Conservation (phyloP, 2,888 invertebrate species). For the Orthosia gracilis region DNA sequence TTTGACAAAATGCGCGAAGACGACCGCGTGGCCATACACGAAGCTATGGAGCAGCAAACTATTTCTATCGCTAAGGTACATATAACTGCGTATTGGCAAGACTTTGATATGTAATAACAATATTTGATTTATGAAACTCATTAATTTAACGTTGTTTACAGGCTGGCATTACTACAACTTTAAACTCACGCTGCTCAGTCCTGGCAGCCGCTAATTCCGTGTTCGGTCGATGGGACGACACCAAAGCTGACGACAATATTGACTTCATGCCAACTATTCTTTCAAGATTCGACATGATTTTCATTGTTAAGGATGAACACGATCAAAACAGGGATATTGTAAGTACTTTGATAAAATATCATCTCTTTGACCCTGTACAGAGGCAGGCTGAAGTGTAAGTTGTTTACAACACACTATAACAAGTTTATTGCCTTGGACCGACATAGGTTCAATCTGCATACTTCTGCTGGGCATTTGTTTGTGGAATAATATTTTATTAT, state of each 20-base stretch:
- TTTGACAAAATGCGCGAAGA: constrained; percentile 99
- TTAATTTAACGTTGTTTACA: constrained; percentile 70
- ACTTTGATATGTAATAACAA: neutral
- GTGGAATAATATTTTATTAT: too few species aligned
- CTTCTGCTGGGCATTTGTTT: neutral
- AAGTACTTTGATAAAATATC: constrained; percentile 75
- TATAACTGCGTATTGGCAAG: constrained; percentile 14
- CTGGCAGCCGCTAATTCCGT: constrained; percentile 99
- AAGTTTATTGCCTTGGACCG: neutral
- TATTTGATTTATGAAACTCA: constrained; percentile 3
- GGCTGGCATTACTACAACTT: constrained; percentile 99
- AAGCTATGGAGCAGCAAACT: constrained; percentile 99
- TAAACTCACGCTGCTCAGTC: constrained; percentile 99
- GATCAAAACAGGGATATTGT: constrained; percentile 97
- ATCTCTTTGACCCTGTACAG: neutral
- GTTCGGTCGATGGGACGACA: constrained; percentile 99
- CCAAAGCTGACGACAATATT: constrained; percentile 99
- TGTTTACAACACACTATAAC: neutral
- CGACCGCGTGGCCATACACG: constrained; percentile 99
- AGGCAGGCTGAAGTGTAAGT: neutral
- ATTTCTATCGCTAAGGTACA: constrained; percentile 98
- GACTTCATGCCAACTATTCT: constrained; percentile 99
- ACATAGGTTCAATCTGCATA: neutral
- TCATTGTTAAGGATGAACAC: constrained; percentile 99
- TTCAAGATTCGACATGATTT: constrained; percentile 99